Evolutionary conservation across 1,140 invertebrate species (phyloP), one percentile per base, ranked within the genome.

Genomic region (Pissodes strobi): DNA sequence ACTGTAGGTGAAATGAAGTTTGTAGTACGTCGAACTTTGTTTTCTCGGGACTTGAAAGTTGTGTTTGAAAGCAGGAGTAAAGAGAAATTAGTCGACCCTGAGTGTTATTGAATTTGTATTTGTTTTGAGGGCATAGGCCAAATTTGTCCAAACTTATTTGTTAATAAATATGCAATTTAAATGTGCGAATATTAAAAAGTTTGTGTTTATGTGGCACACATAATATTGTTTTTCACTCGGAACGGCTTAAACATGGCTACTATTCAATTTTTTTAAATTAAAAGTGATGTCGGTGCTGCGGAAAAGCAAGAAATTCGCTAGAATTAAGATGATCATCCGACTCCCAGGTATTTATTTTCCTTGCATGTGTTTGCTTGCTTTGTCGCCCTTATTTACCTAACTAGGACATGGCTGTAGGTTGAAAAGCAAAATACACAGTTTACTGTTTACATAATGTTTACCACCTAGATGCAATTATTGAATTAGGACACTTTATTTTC

Each of bases 211-310:
- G 70, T 71, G 70, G 67, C 65, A 71, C 51, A 67, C 37, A 71
- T 69, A 69, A 52, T 55, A 69, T 69, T 72, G 67, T 72, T 72
- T 72, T 69, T 60, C 58, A 63, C 55, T 67, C 52, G n/a, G 58
- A 66, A 72, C 61, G 52, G 68, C 63, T 68, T 74, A 73, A 74
- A 74, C 71, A 74, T 74, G 73, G 73, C 73, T 72, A 73, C 73
- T 74, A 68, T 37, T 65, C 39, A 64, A 61, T 59, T 66, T 57
- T 59, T 46, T 56, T 49, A 55, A 70, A 69, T 57, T 64, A 53
- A 46, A 59, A 61, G 69, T 67, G 59, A 70, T 68, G 70, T 43
- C 64, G 67, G 53, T 67, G 57, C 39, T 39, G 10, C 18, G 48
- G 41, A 57, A 63, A 27, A 49, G 52, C 38, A 43, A 52, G 48